Percentiles rank a stretch among this genome's conserved stretches.
These are phyloP conservation scores for Daboia siamensis DNA, from an alignment of 2,113 vertebrate species.

Conservation along the genomic window DNA sequence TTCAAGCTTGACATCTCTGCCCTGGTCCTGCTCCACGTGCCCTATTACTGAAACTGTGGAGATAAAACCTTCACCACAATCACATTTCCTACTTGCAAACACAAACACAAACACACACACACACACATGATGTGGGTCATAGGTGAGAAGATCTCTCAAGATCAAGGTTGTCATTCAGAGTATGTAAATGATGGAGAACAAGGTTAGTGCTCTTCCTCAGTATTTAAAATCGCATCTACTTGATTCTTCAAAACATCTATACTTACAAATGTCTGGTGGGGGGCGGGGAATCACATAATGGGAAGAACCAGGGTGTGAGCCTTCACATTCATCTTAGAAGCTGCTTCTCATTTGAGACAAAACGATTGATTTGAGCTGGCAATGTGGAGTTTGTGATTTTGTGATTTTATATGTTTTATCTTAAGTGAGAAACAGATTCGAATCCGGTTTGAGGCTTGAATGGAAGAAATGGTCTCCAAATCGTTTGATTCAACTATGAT, in stretches of 20 bases:
- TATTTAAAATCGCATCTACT: neutral
- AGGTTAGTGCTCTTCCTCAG: neutral
- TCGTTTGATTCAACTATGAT: neutral
- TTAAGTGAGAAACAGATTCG: neutral
- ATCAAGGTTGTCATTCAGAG: neutral
- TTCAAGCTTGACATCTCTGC: neutral
- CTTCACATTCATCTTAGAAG: neutral
- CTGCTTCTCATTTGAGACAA: neutral
- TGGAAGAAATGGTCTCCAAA: neutral
- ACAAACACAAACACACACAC: neutral
- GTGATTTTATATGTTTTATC: neutral
- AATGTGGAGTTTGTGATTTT: neutral
- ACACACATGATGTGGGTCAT: neutral
- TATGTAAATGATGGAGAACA: neutral
- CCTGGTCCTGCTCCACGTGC: neutral
- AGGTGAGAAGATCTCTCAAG: neutral
- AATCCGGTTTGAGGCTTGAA: neutral
- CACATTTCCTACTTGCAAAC: neutral
- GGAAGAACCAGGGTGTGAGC: neutral
- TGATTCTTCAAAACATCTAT: neutral
- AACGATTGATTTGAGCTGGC: neutral
- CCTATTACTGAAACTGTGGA: neutral
- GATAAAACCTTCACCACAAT: neutral
- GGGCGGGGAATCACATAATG: too few species aligned
- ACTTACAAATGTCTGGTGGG: neutral